Conservation (phyloP, 2,797 vertebrate genomes). For the Oceanodroma leucorhoa region DNA sequence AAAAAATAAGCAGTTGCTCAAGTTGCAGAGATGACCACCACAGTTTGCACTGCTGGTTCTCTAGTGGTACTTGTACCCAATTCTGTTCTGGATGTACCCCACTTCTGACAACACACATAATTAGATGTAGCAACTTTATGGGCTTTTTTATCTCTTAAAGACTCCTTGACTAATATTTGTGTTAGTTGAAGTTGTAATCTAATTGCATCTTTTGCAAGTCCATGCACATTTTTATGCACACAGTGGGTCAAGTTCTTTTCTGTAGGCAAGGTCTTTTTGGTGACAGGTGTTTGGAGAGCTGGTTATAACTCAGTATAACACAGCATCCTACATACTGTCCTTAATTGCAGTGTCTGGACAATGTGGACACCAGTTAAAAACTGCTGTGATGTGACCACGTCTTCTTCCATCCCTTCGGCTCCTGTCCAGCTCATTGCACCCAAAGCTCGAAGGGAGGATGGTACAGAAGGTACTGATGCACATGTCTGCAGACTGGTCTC, state of each 20-base stretch:
- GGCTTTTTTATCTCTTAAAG: not conserved
- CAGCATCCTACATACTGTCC: not conserved
- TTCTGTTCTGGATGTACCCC: not conserved
- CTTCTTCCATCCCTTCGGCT: not conserved
- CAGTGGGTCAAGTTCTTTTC: not conserved
- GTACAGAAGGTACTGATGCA: not conserved
- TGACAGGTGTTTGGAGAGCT: not conserved
- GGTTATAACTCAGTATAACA: not conserved
- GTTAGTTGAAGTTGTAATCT: not conserved
- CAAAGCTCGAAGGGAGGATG: not conserved
- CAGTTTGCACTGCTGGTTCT: not conserved
- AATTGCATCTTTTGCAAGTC: not conserved
- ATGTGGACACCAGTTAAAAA: not conserved
- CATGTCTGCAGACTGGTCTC: not conserved
- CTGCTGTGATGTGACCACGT: not conserved
- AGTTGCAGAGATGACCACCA: not conserved
- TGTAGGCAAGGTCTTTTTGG: not conserved
- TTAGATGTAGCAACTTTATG: not conserved
- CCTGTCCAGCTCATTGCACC: not conserved
- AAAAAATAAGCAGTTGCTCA: not conserved
- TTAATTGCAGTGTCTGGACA: not conserved
- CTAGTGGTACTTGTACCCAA: not conserved
- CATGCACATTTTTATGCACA: not conserved
- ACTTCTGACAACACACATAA: not conserved
- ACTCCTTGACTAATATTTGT: slow-evolving; percentile 16